Evolutionary conservation across 2,113 vertebrate genomes (phyloP), one percentile per base, ranked within the genome.

Genomic region (Phalacrocorax pelagicus): DNA sequence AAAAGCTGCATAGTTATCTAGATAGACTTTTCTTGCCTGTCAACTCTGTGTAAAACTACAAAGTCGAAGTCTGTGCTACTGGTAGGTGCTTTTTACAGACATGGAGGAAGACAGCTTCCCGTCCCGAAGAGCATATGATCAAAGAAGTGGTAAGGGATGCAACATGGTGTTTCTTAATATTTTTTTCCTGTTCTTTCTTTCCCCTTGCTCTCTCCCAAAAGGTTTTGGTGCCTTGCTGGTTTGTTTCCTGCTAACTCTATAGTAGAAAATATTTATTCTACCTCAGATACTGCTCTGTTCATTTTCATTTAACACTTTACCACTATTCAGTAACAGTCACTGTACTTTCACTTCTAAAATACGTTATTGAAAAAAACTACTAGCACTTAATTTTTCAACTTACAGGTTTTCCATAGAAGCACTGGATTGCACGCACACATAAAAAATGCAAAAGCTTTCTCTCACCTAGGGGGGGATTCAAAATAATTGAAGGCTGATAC

Each of bases 61-160:
- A 92, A 92, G 92, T 92, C 26, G 40, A 91, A 96, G 94, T 72
- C 85, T 90, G 34, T 96, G 72, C 89, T 91, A 27, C 94, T 1
- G 16, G 92, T 96, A 94, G 91, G 94, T 97, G 94, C 69, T 88
- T 94, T 96, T 96, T 88, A 73, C 92, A 93, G 89, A 91, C 5
- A 0, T 88, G 92, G 82, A 96, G 84, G 94, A 95, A 91, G 91
- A 95, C 59, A 95, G 79, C 72, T 95, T 91, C 74, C 67, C 23
- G 30, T 58, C 54, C 32, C 0, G 94, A 84, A 52, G 95, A 96
- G 26, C 90, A 10, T 72, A 92, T 88, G 92, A 85, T 91, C 81
- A 92, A 94, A 95, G 81, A 86, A 94, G 94, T 91, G 94, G 95
- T 97, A 97, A 96, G 96, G 95, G 91, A 87, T 91, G 51, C 91